Conservation (phyloP, 2,888 invertebrate species). For the Vannuccia rotundouncinata region DNA sequence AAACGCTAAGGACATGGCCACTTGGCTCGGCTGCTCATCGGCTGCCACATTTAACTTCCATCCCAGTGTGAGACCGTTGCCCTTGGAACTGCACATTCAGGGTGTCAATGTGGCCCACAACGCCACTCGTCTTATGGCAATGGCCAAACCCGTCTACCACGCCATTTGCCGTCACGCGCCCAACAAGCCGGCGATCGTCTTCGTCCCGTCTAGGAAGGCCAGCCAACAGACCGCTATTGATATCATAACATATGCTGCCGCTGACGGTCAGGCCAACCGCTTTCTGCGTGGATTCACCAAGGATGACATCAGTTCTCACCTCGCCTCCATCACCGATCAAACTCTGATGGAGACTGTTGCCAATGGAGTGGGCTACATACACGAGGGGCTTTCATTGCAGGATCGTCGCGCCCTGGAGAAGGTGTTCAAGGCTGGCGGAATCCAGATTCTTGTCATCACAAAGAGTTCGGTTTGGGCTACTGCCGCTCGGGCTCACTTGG, state of each 20-base stretch:
- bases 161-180: constrained; percentile 68
- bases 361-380: constrained; percentile 92
- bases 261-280: constrained; percentile 64
- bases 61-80: constrained; percentile 80
- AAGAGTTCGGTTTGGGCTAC: constrained; percentile 86
- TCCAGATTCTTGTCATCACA: constrained; percentile 79
- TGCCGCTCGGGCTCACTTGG: constrained; percentile 77
- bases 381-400: constrained; percentile 77
- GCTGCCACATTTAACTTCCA: constrained; percentile 96
- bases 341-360: constrained; percentile 35
- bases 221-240: constrained; percentile 90
- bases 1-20: constrained; percentile 87
- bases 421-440: constrained; percentile 82
- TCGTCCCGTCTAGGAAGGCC: constrained; percentile 69
- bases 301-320: not conserved
- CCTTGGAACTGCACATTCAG: constrained; percentile 85
- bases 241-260: constrained; percentile 82
- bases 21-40: constrained; percentile 89
- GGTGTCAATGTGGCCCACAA: constrained; percentile 97
- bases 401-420: constrained; percentile 87
- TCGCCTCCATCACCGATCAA: constrained; percentile 2
- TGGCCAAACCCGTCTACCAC: constrained; percentile 95
- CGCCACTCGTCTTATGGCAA: constrained; percentile 85
- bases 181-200: constrained; percentile 52
- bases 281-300: constrained; percentile 64